Evolutionary conservation across 2,797 vertebrate genomes (phyloP).

Genomic region (Tokudaia muenninki): DNA sequence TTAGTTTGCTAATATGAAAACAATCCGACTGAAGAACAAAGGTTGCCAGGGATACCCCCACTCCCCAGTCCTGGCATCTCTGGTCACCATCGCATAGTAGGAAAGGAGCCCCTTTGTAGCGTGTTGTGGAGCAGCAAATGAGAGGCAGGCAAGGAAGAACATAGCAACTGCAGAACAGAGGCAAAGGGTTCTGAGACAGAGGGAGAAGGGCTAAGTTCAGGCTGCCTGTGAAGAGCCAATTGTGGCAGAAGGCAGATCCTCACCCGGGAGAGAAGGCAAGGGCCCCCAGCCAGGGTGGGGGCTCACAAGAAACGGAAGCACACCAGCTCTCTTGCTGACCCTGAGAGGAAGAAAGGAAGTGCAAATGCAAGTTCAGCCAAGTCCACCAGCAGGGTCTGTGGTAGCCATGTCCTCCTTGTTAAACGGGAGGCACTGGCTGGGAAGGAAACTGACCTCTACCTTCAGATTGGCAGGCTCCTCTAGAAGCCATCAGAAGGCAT

Average conservation of each 20-base stretch:
- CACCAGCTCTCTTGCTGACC: background rate
- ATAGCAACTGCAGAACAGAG: background rate
- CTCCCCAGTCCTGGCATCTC: background rate
- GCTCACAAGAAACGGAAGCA: background rate
- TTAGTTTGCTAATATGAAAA: constrained; percentile 23
- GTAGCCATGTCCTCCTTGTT: background rate
- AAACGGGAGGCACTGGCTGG: background rate
- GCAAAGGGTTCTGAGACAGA: background rate
- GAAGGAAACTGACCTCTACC: background rate
- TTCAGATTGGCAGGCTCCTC: background rate
- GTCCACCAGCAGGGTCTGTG: background rate
- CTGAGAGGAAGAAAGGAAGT: constrained; percentile 52
- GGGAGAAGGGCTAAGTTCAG: background rate
- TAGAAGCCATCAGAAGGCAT: background rate
- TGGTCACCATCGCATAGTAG: background rate
- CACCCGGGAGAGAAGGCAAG: background rate
- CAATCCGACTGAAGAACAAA: constrained; percentile 1
- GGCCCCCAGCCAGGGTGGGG: background rate
- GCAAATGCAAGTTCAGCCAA: background rate
- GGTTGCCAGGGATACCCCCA: background rate
- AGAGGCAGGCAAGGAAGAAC: background rate
- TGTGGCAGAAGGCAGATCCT: background rate
- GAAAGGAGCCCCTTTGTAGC: constrained; percentile 22
- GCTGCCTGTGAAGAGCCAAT: background rate
- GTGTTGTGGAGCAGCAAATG: background rate